Base-by-base conservation (phyloP, 2,797 vertebrate genomes). In the Enteromius viviparus region DNA sequence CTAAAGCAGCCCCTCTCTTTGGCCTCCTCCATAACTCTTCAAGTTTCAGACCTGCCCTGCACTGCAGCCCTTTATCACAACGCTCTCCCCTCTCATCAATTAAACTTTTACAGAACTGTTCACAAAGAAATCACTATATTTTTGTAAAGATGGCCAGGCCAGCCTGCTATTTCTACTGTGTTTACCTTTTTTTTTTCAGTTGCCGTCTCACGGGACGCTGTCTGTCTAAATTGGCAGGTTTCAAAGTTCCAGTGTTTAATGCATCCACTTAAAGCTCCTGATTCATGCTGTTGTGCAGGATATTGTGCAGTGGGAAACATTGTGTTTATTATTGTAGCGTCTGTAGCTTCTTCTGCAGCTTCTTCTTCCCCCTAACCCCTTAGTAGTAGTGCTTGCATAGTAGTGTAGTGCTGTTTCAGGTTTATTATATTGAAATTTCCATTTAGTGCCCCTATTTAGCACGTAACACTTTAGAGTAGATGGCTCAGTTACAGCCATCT, bases 101-200 rank as follows among this genome's bases (percentile, higher is more conserved):
- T 87, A 69, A 92, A 90, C 88, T 87, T 87, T 88, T 84, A 51
- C 34, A 91, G 89, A 94, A 92, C 91, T 93, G 88, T 92, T 92
- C 88, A 89, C 85, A 87, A 89, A 91, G 64, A 94, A 94, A 94
- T 94, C 92, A 92, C 91, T 93, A 92, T 94, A 94, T 95, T 95
- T 95, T 94, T 94, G 87, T 93, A 94, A 94, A 86, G 85, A 87
- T 77, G 91, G 90, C 92, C 92, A 92, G 89, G 85, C 72, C 76
- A 91, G 91, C 92, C 93, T 92, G 91, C 90, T 93, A 90, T 93
- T 94, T 94, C 94, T 95, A 95, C 94, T 95, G 94, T 90, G 82
- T 93, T 95, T 93, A 93, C 91, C 92, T 93, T 88, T 92, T 91
- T 88, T 92, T 91, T 91, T 85, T 88, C 85, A 60, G 65, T 85